A percentile compares a stretch with the other conserved stretches of the same genome.
These are phyloP conservation scores for Mesocentrotus franciscanus DNA, from an alignment of 53 echinoderm and acorn worm species.

Conservation along the genomic window DNA sequence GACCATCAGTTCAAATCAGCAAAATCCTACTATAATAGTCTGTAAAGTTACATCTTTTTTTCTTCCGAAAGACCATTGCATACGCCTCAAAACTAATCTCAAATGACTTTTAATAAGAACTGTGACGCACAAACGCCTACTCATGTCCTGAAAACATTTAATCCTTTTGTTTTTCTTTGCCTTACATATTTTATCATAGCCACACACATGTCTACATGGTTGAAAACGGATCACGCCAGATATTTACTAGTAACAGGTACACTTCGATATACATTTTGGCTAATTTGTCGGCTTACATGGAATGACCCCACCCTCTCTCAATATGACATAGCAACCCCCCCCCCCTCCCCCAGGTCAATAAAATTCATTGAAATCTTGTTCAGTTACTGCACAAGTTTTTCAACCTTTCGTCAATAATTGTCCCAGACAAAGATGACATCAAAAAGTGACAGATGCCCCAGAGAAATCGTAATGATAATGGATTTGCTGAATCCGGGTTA, in stretches of 20 bases:
- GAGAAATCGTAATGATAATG: not conserved
- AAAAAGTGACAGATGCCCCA: not conserved
- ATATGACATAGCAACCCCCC: not conserved
- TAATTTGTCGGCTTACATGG: not conserved
- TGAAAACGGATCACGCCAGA: not conserved
- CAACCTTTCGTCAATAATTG: not conserved
- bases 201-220: not conserved
- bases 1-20: not conserved
- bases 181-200: not conserved
- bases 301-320: not conserved
- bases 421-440: not conserved
- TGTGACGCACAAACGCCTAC: not conserved
- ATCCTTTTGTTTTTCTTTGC: not conserved
- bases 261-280: not conserved
- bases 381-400: not conserved
- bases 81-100: not conserved
- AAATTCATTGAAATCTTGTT: not conserved
- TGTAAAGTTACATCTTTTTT: not conserved
- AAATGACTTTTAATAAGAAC: not conserved
- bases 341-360: not conserved
- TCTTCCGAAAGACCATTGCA: not conserved
- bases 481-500: conserved; percentile 25
- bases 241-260: not conserved
- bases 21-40: not conserved
- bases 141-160: not conserved